These are phyloP conservation scores for Meganola albula DNA, from an alignment of 2,888 invertebrate genomes.

Conservation along the genomic window DNA sequence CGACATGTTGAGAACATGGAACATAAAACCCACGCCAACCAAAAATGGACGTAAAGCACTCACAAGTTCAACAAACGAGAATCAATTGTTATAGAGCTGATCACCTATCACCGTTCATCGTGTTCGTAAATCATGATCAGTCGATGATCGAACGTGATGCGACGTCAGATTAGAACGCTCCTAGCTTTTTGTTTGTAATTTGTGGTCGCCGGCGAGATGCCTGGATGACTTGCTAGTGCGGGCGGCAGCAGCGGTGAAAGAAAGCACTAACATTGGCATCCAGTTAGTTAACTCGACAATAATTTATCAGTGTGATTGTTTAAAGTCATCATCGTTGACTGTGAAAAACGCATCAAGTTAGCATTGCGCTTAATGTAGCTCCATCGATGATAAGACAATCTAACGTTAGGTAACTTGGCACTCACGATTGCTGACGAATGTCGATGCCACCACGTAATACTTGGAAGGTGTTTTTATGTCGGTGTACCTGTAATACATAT, in stretches of 20 bases:
- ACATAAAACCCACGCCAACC: slow-evolving; percentile 25
- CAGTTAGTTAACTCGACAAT: slow-evolving; percentile 48
- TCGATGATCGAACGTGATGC: slow-evolving; percentile 67
- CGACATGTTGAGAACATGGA: slow-evolving; percentile 23
- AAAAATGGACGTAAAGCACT: slow-evolving; percentile 25
- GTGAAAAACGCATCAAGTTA: slow-evolving; percentile 27
- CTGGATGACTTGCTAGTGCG: slow-evolving; percentile 61
- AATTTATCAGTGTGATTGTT: slow-evolving; percentile 62
- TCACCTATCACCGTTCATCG: slow-evolving; percentile 67
- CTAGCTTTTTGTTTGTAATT: slow-evolving; percentile 72
- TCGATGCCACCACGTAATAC: too few species aligned
- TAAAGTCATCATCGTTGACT: slow-evolving; percentile 41
- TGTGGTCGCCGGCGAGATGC: slow-evolving; percentile 65
- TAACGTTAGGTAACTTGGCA: too few species aligned
- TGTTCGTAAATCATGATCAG: slow-evolving; percentile 74
- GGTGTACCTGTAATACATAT: too few species aligned
- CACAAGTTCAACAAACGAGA: slow-evolving; percentile 56
- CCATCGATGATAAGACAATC: slow-evolving; percentile 23
- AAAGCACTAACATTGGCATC: slow-evolving; percentile 44
- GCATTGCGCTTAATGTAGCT: slow-evolving; percentile 21
- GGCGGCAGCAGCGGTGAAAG: slow-evolving; percentile 50
- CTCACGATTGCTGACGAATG: too few species aligned
- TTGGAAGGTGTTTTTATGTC: too few species aligned
- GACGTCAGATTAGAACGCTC: slow-evolving; percentile 70
- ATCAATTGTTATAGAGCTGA: slow-evolving; percentile 61